Evolutionary conservation across 2,888 invertebrate species (phyloP).

Genomic region (Anthrax anthrax): DNA sequence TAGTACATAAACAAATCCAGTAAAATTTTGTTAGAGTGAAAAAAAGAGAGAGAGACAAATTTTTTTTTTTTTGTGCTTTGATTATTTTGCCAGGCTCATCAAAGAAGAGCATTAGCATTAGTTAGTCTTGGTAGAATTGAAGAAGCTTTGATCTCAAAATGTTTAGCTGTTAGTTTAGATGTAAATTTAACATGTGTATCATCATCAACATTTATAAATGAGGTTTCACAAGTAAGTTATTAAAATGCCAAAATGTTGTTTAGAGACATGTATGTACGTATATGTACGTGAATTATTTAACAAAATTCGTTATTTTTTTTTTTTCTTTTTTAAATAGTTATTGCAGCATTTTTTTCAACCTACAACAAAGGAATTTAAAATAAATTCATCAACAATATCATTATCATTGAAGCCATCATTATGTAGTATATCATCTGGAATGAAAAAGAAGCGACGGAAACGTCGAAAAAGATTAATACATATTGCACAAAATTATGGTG

Average conservation of each 20-base stretch:
- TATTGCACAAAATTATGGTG: conserved; percentile 9
- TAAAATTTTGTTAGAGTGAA: too few relatives aligned
- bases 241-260: too few relatives aligned
- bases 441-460: conserved; percentile 14
- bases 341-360: conserved; percentile 12
- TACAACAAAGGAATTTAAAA: neutral
- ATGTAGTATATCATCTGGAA: conserved; percentile 18
- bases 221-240: conserved; percentile 31
- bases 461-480: conserved; percentile 11
- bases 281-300: neutral
- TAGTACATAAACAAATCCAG: conserved; percentile 14
- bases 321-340: conserved; percentile 8
- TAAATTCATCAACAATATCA: neutral
- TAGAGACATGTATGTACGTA: too few relatives aligned
- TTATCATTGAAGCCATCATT: conserved; percentile 11
- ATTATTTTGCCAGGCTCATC: conserved; percentile 34
- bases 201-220: conserved; percentile 32
- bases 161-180: conserved; percentile 40
- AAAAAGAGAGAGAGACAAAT: too few relatives aligned
- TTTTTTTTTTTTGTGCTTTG: too few relatives aligned
- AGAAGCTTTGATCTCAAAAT: conserved; percentile 39
- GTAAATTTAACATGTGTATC: conserved; percentile 26
- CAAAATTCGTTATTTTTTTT: neutral
- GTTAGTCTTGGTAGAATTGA: conserved; percentile 37
- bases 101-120: conserved; percentile 38